Conservation (phyloP, 2,797 vertebrate genomes). For the Phylloscopus collybita region DNA sequence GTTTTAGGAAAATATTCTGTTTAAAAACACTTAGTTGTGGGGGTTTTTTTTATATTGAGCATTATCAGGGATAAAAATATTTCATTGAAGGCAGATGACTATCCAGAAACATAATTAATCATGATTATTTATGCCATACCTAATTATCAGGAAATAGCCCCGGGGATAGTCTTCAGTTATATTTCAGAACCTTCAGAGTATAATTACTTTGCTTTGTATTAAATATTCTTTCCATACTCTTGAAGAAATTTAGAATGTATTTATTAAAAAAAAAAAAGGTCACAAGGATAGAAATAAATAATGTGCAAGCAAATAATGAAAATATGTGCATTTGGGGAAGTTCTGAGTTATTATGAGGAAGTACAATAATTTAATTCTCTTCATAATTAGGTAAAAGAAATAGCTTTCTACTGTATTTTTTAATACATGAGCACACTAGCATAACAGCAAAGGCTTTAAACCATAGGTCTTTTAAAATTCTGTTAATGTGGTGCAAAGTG, state of each 20-base stretch:
- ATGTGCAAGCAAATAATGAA: slow-evolving; percentile 38
- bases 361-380: slow-evolving; percentile 37
- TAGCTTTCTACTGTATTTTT: slow-evolving; percentile 5
- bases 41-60: neutral
- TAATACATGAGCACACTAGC: neutral
- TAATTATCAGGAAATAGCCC: slow-evolving; percentile 62
- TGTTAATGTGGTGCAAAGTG: slow-evolving; percentile 33
- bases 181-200: slow-evolving; percentile 61
- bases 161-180: slow-evolving; percentile 46
- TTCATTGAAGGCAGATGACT: slow-evolving; percentile 64
- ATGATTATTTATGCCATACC: slow-evolving; percentile 65
- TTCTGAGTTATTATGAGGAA: neutral
- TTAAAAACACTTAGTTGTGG: slow-evolving; percentile 24
- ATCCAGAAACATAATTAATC: slow-evolving; percentile 64
- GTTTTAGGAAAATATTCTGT: slow-evolving; percentile 45
- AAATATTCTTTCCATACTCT: slow-evolving; percentile 52
- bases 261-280: slow-evolving; percentile 34
- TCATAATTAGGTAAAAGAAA: slow-evolving; percentile 41
- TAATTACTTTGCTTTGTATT: slow-evolving; percentile 68
- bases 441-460: slow-evolving; percentile 14
- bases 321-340: slow-evolving; percentile 10
- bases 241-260: slow-evolving; percentile 27
- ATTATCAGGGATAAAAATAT: slow-evolving; percentile 56
- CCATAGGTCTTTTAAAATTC: slow-evolving; percentile 40
- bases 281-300: slow-evolving; percentile 36